Evolutionary conservation across 2,113 vertebrate species (phyloP).

Genomic region (Clarias batrachus): DNA sequence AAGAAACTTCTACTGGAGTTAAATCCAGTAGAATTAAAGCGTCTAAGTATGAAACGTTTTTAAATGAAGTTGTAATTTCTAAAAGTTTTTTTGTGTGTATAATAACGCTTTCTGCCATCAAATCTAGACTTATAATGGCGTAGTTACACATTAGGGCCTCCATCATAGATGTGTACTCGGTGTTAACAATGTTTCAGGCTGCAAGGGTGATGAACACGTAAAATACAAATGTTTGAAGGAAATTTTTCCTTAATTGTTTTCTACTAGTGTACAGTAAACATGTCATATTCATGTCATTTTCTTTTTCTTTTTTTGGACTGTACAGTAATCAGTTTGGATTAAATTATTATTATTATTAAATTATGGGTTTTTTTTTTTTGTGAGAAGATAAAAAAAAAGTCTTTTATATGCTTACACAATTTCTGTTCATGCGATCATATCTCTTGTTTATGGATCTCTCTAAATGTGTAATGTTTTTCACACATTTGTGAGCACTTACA

Average conservation of each 20-base stretch:
- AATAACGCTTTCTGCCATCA: neutral
- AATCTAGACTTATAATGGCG: neutral
- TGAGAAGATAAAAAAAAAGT: neutral
- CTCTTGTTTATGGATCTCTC: neutral
- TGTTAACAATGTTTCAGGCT: neutral
- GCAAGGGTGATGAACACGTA: neutral
- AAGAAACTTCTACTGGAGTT: too few relatives aligned
- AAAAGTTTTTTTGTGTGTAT: neutral
- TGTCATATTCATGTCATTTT: too few relatives aligned
- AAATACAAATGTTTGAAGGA: neutral
- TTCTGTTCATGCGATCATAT: neutral
- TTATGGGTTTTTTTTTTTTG: neutral
- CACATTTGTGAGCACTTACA: neutral
- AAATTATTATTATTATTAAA: neutral
- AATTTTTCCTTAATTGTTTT: neutral
- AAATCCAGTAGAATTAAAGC: neutral
- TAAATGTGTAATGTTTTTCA: neutral
- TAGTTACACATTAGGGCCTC: neutral
- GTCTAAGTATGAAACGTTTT: neutral
- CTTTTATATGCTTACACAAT: neutral
- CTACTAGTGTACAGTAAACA: neutral
- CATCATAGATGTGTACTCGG: neutral
- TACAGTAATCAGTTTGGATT: neutral
- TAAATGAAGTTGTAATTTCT: neutral
- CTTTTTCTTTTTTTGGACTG: too few relatives aligned